Base-by-base conservation (phyloP, 2,888 invertebrate genomes). In the Protodeltote pygarga region DNA sequence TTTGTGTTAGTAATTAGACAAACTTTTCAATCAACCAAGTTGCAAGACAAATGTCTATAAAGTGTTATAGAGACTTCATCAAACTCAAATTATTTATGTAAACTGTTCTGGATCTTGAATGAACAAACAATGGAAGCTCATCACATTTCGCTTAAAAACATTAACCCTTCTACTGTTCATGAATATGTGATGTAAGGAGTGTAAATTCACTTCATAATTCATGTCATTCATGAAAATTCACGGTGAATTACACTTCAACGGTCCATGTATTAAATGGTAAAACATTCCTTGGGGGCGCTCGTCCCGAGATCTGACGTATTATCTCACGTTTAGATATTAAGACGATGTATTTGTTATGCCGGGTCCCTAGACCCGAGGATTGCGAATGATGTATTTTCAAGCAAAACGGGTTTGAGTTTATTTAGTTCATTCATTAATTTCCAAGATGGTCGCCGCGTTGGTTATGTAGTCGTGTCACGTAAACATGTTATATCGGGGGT, bases 171-270 rank as follows among this genome's bases (percentile, higher is more conserved):
- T 5, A 19, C 5, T 13, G 6, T 21, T 51, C 21, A 20, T 38
- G 17, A 40, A 41, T 20, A 37, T 11, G 10, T 31, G 8, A 13
- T 32, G 17, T 37, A 37, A 19, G n/a, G 4, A 38, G 14, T 41
- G 33, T 60, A 68, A 73, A 74, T 75, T 72, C 65, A 62, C 66
- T 63, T 69, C 62, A 71, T 70, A 71, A 76, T 73, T 71, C 68
- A 64, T 59, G 55, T 62, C 66, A 64, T 73, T 77, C 71, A 70
- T 52, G 52, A 57, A 48, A 59, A 54, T 67, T 68, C 57, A 66
- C 58, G 51, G 45, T 44, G 47, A 71, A 52, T 59, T 46, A 47
- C 37, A 40, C 38, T 49, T 47, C 46, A 44, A 57, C 49, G 37
- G 34, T 38, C 57, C 39, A 37, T 38, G 39, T 53, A 49, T 54